Evolutionary conservation across 1,140 invertebrate genomes (phyloP), one percentile per base, ranked within the genome.

Genomic region (Coptotermes formosanus): DNA sequence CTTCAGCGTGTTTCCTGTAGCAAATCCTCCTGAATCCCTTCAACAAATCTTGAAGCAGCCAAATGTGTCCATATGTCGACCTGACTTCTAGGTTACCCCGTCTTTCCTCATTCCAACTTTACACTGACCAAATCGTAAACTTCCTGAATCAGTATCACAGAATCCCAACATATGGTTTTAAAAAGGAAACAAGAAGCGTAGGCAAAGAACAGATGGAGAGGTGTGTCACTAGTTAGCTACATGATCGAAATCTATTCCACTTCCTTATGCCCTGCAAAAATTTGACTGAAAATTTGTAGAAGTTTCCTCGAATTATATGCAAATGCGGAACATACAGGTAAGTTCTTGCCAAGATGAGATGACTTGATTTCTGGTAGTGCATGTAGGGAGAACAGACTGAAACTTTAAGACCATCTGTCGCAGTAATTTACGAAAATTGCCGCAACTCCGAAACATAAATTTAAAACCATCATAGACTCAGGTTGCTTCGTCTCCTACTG

Each of bases 31-130:
- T 7, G 25, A 75, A 75, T 75, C 64, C 64, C 64, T n/a, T 75
- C 64, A 75, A 75, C 64, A 75, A 75, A 75, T 75, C 64, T n/a
- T n/a, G 64, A 7, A 75, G 64, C 64, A 75, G 30, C 64, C 64
- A 25, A 11, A 75, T 75, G 25, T 30, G 64, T 75, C 64, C 64
- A 75, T 75, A 30, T n/a, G 64, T 75, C 64, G 30, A 30, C 64
- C n/a, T 30, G 3, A 14, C 25, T 25, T 75, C 64, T 75, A 75
- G 25, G 64, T 75, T 30, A 7, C n/a, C 7, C n/a, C 16, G n/a
- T 75, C 6, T 30, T 7, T 30, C 6, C 64, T 75, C 64, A 75
- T 30, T 75, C 64, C 64, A n/a, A 8, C 3, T 30, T 25, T 75
- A 30, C 6, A 25, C 0, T 30, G 25, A 75, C 25, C 64, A 75